A percentile compares a stretch with the other conserved stretches of the same genome.
Evolutionary conservation across 2,888 invertebrate species (phyloP).

Genomic region (Leptura quadrifasciata): DNA sequence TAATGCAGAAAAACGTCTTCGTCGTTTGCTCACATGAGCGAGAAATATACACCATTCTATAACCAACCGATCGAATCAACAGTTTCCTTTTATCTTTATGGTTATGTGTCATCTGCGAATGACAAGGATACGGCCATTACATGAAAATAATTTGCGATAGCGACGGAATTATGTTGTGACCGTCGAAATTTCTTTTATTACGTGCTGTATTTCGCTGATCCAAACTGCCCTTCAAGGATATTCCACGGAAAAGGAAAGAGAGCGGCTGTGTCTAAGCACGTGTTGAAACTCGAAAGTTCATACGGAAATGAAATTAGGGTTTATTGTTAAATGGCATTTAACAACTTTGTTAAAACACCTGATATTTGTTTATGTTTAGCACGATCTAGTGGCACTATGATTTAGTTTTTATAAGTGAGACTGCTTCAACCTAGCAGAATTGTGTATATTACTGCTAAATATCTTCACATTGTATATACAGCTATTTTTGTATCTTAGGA

Average conservation of each 20-base stretch:
- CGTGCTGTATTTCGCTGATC: not conserved
- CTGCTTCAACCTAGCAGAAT: no score
- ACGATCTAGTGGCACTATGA: no score
- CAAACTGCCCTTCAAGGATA: not conserved
- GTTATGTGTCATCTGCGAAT: not conserved
- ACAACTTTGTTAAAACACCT: no score
- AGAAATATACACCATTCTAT: not conserved
- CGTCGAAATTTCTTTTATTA: not conserved
- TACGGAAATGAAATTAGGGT: no score
- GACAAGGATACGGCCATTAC: conserved; percentile 13
- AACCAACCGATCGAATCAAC: conserved; percentile 10
- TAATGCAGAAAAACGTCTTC: not conserved
- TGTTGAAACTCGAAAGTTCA: no score
- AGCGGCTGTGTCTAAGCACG: not conserved
- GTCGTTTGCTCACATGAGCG: not conserved
- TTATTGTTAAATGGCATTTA: no score
- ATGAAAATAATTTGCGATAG: not conserved
- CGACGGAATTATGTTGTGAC: not conserved
- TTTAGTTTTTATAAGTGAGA: no score
- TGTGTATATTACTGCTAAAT: no score
- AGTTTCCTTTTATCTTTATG: conserved; percentile 20
- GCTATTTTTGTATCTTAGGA: no score
- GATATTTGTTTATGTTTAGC: no score
- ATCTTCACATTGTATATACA: no score
- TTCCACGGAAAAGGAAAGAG: not conserved